Evolutionary conservation across 2,113 vertebrate genomes (phyloP).

Genomic region (Centropus unirufus): DNA sequence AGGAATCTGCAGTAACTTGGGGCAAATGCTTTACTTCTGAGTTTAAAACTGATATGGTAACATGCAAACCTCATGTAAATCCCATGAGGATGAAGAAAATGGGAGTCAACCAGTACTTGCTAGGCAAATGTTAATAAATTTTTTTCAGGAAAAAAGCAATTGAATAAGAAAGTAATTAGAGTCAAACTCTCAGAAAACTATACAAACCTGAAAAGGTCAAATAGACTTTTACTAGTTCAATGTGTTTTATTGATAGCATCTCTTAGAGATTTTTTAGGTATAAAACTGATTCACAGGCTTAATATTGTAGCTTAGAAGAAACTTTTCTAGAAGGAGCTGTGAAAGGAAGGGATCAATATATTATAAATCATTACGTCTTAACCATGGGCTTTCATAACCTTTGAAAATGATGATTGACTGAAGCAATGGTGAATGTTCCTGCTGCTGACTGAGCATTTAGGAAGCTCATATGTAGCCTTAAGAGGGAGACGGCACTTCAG

Average conservation of each 20-base stretch:
- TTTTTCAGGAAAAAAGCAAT: background rate
- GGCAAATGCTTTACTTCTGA: background rate
- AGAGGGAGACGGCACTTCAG: background rate
- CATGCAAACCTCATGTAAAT: background rate
- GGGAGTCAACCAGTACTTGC: background rate
- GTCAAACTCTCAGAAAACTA: background rate
- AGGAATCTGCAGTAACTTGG: background rate
- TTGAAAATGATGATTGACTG: background rate
- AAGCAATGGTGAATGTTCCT: background rate
- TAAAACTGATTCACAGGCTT: background rate
- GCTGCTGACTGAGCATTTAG: background rate
- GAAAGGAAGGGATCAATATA: background rate
- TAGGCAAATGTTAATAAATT: background rate
- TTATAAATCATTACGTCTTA: constrained; percentile 25
- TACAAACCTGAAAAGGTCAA: background rate
- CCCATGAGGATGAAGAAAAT: background rate
- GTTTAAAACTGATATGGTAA: background rate
- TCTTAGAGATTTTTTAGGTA: background rate
- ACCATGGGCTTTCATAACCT: background rate
- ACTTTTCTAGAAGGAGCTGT: background rate
- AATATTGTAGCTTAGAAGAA: background rate
- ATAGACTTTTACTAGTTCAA: background rate
- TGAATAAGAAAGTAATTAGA: background rate
- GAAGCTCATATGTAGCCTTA: background rate
- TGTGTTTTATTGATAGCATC: background rate